Evolutionary conservation across 2,113 vertebrate species (phyloP).

Genomic region (Gnathonemus echidnorhynchus): DNA sequence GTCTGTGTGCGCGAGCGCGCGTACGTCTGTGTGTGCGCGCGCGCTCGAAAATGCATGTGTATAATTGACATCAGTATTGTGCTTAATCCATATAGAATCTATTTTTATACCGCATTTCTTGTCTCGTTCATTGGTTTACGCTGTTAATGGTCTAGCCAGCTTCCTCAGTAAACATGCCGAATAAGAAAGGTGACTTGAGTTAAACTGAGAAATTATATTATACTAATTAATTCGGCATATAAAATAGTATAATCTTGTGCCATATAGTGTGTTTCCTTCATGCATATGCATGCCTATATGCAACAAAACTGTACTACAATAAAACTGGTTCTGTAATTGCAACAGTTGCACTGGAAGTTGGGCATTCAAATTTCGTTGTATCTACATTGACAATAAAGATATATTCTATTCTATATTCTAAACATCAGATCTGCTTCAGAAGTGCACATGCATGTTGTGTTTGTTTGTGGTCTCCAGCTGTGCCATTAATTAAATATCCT

Average conservation of each 20-base stretch:
- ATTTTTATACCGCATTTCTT: background rate
- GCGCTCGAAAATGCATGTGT: background rate
- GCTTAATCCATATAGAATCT: background rate
- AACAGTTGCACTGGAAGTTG: background rate
- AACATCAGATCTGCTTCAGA: background rate
- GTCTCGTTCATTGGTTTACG: background rate
- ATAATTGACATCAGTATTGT: background rate
- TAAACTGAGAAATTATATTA: background rate
- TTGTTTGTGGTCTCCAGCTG: background rate
- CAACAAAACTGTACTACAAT: background rate
- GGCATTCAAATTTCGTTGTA: no score
- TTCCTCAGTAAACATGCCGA: background rate
- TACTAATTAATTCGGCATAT: background rate
- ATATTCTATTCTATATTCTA: background rate
- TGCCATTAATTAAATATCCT: background rate
- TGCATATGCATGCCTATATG: background rate
- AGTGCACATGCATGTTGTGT: background rate
- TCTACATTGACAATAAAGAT: no score
- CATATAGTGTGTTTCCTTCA: background rate
- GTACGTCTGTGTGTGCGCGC: no score
- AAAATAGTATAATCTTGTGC: background rate
- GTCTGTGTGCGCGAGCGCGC: no score
- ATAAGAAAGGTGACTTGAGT: background rate
- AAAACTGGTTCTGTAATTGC: background rate
- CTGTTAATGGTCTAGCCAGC: background rate